These are phyloP conservation scores for Styela plicata DNA, from an alignment of 23 tunicate genomes.

Conservation along the genomic window DNA sequence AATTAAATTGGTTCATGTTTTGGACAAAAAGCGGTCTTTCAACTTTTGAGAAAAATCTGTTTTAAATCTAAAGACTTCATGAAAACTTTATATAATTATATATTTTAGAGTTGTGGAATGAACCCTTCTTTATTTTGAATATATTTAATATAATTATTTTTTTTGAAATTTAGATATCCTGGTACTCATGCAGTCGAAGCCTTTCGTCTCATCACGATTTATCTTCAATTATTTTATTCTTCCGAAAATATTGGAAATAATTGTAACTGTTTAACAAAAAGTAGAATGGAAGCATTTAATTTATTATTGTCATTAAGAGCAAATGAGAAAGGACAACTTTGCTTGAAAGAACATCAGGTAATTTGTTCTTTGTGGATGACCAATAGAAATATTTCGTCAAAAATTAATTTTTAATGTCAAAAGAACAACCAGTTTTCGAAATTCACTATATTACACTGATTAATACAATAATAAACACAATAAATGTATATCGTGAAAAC, in stretches of 20 bases:
- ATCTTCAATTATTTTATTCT: slow-evolving; percentile 3
- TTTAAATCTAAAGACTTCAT: too few species aligned
- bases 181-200: slow-evolving; percentile 10
- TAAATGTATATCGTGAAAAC: too few species aligned
- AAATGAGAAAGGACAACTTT: slow-evolving; percentile 4
- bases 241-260: background rate
- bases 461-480: too few species aligned
- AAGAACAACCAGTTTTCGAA: too few species aligned
- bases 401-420: too few species aligned
- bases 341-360: background rate
- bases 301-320: slow-evolving; percentile 21
- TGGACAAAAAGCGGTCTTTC: too few species aligned
- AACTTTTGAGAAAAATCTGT: too few species aligned
- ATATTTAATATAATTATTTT: background rate
- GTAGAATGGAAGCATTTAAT: background rate
- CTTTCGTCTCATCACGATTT: background rate
- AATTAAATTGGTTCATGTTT: background rate
- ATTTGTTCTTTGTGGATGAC: too few species aligned
- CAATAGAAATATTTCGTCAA: too few species aligned
- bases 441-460: too few species aligned
- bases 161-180: slow-evolving; percentile 7
- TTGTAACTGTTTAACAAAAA: background rate
- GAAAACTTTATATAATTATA: too few species aligned
- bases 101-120: too few species aligned
- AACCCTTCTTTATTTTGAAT: background rate